Evolutionary conservation across 2,888 invertebrate species (phyloP).

Genomic region (Polyommatus icarus): DNA sequence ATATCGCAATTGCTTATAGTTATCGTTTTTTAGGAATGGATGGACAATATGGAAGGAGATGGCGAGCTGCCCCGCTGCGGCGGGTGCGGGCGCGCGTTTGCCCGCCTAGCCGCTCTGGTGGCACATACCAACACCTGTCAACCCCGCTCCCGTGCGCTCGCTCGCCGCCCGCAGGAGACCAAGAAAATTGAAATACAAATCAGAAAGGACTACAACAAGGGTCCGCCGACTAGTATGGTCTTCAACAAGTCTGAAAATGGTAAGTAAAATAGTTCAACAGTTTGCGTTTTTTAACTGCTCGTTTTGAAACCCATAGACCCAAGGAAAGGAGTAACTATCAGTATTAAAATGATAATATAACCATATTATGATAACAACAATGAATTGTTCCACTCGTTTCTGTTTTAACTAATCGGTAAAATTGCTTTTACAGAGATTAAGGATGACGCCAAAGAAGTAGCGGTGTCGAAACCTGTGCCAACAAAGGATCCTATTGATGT

Average conservation of each 20-base stretch:
- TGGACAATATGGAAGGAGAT: conserved; percentile 83
- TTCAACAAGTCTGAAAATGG: conserved; percentile 17
- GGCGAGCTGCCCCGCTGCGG: conserved; percentile 82
- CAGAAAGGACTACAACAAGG: conserved; percentile 70
- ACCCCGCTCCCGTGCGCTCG: conserved; percentile 66
- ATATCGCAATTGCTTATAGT: neutral
- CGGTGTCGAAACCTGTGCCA: neutral
- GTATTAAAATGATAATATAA: neutral
- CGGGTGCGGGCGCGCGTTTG: conserved; percentile 86
- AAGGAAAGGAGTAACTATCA: neutral
- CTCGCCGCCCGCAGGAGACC: conserved; percentile 41
- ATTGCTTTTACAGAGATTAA: conserved; percentile 6
- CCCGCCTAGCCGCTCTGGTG: conserved; percentile 85
- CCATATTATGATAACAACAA: neutral
- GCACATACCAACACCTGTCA: conserved; percentile 86
- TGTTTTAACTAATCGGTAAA: neutral
- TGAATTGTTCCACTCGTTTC: neutral
- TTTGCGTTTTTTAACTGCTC: neutral
- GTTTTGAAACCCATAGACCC: neutral
- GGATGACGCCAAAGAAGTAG: conserved; percentile 37
- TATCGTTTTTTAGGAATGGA: conserved; percentile 72
- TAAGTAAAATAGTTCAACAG: neutral
- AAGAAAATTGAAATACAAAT: conserved; percentile 69
- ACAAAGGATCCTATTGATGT: conserved; percentile 7
- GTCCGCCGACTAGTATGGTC: conserved; percentile 37